A percentile compares a stretch with the other conserved stretches of the same genome.
Conservation (phyloP, 2,888 invertebrate genomes). For the Pinctada fucata region DNA sequence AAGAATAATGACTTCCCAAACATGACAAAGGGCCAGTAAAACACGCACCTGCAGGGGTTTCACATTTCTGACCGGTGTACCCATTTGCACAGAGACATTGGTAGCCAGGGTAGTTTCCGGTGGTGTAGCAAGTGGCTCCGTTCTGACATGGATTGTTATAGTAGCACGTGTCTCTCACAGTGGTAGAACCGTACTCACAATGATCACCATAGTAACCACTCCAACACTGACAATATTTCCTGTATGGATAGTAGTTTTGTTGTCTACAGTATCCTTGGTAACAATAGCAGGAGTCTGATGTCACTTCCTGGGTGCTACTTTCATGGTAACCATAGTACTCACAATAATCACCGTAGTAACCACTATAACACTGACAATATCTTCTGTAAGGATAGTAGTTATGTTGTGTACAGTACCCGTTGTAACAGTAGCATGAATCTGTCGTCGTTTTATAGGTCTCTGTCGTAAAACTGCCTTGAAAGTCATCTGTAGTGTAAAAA, state of each 20-base stretch:
- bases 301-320: too few relatives aligned
- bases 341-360: too few relatives aligned
- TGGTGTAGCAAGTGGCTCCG: conserved; percentile 19
- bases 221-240: background rate
- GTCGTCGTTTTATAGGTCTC: too few relatives aligned
- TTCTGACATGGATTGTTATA: conserved; percentile 6
- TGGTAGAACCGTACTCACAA: background rate
- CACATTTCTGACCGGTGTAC: conserved; percentile 19
- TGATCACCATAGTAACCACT: background rate
- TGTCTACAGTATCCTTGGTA: too few relatives aligned
- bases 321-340: too few relatives aligned
- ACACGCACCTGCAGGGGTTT: background rate
- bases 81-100: conserved; percentile 8
- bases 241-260: background rate
- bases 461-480: too few relatives aligned
- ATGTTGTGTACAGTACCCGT: background rate
- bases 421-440: background rate
- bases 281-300: too few relatives aligned
- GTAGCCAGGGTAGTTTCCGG: conserved; percentile 2
- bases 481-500: too few relatives aligned
- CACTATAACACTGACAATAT: background rate
- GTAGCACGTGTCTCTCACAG: background rate
- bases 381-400: background rate
- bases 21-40: too few relatives aligned
- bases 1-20: too few relatives aligned